Evolutionary conservation across 2,888 invertebrate species (phyloP).

Genomic region (Nephrotoma flavescens): DNA sequence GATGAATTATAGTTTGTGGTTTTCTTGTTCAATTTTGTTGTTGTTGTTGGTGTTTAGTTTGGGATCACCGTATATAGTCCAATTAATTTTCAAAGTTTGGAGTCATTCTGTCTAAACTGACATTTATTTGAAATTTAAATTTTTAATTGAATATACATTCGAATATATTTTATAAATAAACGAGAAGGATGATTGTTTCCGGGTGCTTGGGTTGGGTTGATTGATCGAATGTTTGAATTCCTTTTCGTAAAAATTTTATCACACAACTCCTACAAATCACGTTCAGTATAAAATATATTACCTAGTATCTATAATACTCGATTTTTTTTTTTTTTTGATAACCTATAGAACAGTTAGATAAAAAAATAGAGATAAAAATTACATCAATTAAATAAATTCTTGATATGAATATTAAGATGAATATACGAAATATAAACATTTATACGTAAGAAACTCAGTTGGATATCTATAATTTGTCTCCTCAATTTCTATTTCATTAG

Average conservation of each 20-base stretch:
- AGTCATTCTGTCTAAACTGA: background rate
- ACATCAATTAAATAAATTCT: background rate
- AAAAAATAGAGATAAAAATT: background rate
- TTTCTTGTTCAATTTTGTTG: background rate
- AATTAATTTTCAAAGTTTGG: background rate
- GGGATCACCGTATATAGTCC: background rate
- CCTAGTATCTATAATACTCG: background rate
- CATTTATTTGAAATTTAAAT: background rate
- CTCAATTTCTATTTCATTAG: background rate
- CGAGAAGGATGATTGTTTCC: background rate
- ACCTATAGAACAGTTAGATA: background rate
- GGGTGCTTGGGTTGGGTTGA: background rate
- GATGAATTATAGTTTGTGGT: background rate
- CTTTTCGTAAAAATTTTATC: background rate
- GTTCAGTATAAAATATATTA: background rate
- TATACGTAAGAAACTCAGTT: background rate
- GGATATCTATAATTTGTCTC: background rate
- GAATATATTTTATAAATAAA: too few species aligned
- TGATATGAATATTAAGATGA: background rate
- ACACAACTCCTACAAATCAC: background rate
- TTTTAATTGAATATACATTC: background rate
- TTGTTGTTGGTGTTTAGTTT: background rate
- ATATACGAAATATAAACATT: background rate
- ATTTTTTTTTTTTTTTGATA: too few species aligned
- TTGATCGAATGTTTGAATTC: background rate